phyloP scores from a whole-genome alignment of 2,888 invertebrate genomes.

The Xestobium rufovillosum region DNA sequence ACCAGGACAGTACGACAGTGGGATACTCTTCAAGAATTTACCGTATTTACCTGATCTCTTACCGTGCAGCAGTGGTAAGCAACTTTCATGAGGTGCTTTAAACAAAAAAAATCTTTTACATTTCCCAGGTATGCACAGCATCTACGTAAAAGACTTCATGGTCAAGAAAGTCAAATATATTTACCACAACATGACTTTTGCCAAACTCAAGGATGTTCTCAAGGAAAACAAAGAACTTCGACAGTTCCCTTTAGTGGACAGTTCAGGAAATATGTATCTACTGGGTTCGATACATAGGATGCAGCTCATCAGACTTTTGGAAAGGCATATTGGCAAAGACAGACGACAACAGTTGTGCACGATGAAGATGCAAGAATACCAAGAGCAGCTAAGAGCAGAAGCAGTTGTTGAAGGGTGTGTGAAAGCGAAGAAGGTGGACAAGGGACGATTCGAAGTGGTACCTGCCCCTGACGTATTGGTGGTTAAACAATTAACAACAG shows the following conservation, averaged over 20 bases:
- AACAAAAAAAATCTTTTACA: conserved; percentile 3
- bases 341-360: neutral
- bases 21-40: neutral
- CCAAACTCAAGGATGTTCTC: conserved; percentile 72
- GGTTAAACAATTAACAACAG: too few relatives aligned
- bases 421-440: too few relatives aligned
- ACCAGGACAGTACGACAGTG: neutral
- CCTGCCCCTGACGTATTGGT: neutral
- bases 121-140: conserved; percentile 73
- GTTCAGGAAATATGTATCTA: neutral
- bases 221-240: conserved; percentile 49
- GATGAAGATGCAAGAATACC: neutral
- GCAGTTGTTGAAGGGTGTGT: neutral
- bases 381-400: neutral
- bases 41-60: conserved; percentile 1
- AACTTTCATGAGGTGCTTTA: neutral
- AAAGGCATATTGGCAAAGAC: neutral
- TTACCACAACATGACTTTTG: conserved; percentile 83
- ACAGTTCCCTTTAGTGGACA: neutral
- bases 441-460: neutral
- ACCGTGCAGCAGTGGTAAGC: neutral
- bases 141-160: conserved; percentile 96
- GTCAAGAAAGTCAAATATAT: conserved; percentile 76
- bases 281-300: neutral
- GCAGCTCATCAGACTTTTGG: neutral